Conservation (phyloP, 2,888 invertebrate species). For the Ochlodes sylvanus region DNA sequence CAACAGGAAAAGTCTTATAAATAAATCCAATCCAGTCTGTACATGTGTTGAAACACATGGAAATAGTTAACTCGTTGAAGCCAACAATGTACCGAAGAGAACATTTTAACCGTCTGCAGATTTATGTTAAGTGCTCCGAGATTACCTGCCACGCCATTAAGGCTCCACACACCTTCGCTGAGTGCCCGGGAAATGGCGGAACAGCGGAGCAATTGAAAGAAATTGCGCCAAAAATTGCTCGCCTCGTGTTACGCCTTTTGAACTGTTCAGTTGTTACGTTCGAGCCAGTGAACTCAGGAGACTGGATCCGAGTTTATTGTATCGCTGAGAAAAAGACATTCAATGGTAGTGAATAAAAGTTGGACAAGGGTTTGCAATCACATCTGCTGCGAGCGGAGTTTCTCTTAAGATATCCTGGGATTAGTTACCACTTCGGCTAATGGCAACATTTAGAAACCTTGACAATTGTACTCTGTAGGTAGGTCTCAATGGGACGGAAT, state of each 20-base stretch:
- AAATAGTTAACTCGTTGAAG: conserved; percentile 8
- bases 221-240: conserved; percentile 49
- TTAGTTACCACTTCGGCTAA: background rate
- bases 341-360: background rate
- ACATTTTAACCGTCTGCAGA: conserved; percentile 32
- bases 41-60: background rate
- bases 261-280: conserved; percentile 31
- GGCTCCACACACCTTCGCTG: conserved; percentile 35
- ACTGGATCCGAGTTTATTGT: conserved; percentile 13
- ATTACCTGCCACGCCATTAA: conserved; percentile 39
- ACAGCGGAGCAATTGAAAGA: conserved; percentile 46
- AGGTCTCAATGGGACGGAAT: too few species aligned
- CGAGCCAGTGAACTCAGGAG: conserved; percentile 19
- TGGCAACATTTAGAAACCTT: background rate
- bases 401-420: background rate
- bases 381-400: background rate
- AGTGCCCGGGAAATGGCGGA: conserved; percentile 41
- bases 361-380: background rate
- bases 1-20: background rate
- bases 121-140: conserved; percentile 39
- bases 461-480: too few species aligned
- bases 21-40: background rate
- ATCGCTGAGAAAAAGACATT: background rate
- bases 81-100: conserved; percentile 35
- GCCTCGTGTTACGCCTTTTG: conserved; percentile 36